Percentiles rank a stretch among this genome's conserved stretches.
Evolutionary conservation across 1,140 invertebrate species (phyloP).

Genomic region (Neotoxoptera formosana): DNA sequence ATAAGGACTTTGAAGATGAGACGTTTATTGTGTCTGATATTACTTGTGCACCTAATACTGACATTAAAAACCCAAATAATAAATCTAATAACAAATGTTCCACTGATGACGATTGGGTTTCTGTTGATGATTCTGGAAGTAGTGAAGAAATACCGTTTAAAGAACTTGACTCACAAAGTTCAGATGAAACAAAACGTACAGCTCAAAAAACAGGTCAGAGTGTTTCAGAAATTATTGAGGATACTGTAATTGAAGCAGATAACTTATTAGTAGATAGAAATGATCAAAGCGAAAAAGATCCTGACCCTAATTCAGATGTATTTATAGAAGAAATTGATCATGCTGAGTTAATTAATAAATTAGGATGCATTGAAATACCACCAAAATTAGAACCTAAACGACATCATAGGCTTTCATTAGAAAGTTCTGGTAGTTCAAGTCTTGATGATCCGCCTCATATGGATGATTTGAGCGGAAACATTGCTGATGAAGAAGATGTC

Average conservation of each 20-base stretch:
- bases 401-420: slow-evolving; percentile 72
- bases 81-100: neutral
- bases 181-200: slow-evolving; percentile 43
- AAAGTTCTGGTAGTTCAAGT: slow-evolving; percentile 80
- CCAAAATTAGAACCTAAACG: slow-evolving; percentile 71
- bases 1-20: slow-evolving; percentile 60
- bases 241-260: slow-evolving; percentile 13
- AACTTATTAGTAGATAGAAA: neutral
- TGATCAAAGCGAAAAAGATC: neutral
- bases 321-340: slow-evolving; percentile 47
- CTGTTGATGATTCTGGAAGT: slow-evolving; percentile 47
- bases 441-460: slow-evolving; percentile 70
- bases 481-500: slow-evolving; percentile 64
- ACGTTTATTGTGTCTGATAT: slow-evolving; percentile 59
- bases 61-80: neutral
- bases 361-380: slow-evolving; percentile 65
- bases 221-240: slow-evolving; percentile 36
- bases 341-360: slow-evolving; percentile 58
- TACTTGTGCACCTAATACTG: neutral
- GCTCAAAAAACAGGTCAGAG: slow-evolving; percentile 33
- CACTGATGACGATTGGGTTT: slow-evolving; percentile 41
- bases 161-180: slow-evolving; percentile 46
- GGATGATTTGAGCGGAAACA: slow-evolving; percentile 69
- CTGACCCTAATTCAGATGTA: neutral
- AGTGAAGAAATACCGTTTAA: slow-evolving; percentile 51